These are phyloP conservation scores for Xenops minutus DNA, from an alignment of 2,797 vertebrate species.

Conservation along the genomic window DNA sequence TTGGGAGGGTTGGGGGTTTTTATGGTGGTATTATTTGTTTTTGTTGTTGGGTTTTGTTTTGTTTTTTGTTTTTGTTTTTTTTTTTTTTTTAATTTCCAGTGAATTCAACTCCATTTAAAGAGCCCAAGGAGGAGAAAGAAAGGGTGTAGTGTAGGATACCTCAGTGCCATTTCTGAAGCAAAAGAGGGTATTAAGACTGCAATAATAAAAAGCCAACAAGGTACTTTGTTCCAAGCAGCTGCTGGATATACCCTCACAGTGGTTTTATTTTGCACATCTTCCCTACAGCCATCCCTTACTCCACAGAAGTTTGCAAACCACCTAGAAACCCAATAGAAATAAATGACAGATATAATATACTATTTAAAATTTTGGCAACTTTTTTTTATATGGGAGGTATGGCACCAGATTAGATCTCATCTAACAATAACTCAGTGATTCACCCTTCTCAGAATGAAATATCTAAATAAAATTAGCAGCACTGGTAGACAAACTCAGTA, in stretches of 20 bases:
- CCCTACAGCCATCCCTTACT: background rate
- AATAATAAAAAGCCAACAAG: background rate
- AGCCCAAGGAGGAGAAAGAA: background rate
- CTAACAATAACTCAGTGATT: background rate
- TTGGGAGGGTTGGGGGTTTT: too few species aligned
- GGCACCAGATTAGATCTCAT: background rate
- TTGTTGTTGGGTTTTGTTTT: background rate
- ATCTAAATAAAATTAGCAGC: background rate
- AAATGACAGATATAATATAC: rapidly evolving
- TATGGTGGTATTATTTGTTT: too few species aligned
- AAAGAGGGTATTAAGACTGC: background rate
- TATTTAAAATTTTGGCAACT: background rate
- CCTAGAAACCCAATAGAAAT: background rate
- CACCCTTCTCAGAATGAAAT: background rate
- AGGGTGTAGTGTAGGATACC: rapidly evolving
- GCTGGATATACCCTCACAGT: background rate
- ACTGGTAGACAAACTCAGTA: background rate
- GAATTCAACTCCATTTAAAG: background rate
- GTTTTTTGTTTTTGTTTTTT: background rate
- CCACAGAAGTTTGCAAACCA: background rate
- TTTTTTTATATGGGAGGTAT: background rate
- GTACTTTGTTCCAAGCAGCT: background rate
- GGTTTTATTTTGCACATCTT: background rate
- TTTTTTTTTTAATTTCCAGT: background rate
- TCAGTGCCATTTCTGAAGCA: background rate